Evolutionary conservation across 2,797 vertebrate genomes (phyloP).

Genomic region (Dendrocincla fuliginosa): DNA sequence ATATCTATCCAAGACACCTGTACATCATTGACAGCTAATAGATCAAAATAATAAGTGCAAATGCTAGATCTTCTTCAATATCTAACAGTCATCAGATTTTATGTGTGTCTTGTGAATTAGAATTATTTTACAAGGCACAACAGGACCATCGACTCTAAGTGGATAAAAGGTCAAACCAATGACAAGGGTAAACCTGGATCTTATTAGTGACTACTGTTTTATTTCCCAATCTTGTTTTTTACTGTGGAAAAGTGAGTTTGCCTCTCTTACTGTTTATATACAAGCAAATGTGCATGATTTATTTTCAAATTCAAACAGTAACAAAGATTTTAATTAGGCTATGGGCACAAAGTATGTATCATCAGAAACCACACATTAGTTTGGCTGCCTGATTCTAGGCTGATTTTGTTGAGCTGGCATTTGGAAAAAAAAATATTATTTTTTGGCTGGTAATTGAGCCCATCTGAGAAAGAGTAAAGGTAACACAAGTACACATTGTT

Average conservation of each 20-base stretch:
- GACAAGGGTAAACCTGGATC: background rate
- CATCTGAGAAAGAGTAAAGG: background rate
- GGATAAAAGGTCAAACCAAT: background rate
- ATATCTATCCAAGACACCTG: background rate
- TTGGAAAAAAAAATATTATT: background rate
- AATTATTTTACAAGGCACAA: background rate
- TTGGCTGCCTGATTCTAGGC: background rate
- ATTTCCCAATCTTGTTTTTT: background rate
- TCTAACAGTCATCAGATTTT: background rate
- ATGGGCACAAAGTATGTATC: background rate
- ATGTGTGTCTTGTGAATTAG: background rate
- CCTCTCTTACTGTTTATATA: background rate
- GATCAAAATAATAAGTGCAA: conserved; percentile 5
- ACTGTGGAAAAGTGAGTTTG: background rate
- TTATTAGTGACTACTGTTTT: background rate
- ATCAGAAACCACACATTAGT: background rate
- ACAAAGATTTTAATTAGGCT: background rate
- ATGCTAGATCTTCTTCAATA: background rate
- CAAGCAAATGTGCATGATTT: background rate
- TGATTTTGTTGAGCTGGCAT: background rate
- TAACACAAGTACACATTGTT: background rate
- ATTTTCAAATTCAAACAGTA: background rate
- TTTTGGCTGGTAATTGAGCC: background rate
- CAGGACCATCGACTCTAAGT: background rate
- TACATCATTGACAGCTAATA: background rate